Percentiles rank a stretch among this genome's conserved stretches.
Conservation (phyloP, 2,888 invertebrate species). For the Amphimallon solstitiale region DNA sequence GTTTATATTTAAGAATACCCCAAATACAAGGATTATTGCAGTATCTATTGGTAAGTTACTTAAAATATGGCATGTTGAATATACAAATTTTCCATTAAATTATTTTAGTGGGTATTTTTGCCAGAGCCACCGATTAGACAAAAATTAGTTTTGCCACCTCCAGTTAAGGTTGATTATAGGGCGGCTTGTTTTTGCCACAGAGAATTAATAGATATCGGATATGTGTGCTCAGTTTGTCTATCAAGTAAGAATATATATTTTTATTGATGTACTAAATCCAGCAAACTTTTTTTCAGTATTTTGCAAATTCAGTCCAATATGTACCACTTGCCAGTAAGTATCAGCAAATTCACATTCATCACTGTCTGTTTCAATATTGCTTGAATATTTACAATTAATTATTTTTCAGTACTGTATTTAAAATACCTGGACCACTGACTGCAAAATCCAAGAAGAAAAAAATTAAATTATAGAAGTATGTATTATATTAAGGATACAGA, state of each 20-base stretch:
- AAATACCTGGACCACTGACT: slow-evolving; percentile 83
- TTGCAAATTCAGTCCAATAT: slow-evolving; percentile 97
- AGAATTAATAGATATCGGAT: slow-evolving; percentile 94
- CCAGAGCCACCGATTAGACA: slow-evolving; percentile 84
- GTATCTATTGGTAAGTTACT: slow-evolving; percentile 78
- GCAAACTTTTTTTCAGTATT: slow-evolving; percentile 77
- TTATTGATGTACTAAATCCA: neutral
- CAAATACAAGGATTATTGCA: slow-evolving; percentile 87
- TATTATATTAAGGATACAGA: neutral
- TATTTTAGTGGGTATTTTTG: slow-evolving; percentile 87
- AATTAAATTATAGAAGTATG: slow-evolving; percentile 48
- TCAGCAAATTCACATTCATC: slow-evolving; percentile 33
- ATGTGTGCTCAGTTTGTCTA: slow-evolving; percentile 96
- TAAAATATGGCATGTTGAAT: neutral
- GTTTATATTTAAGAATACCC: slow-evolving; percentile 89
- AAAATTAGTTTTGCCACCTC: slow-evolving; percentile 87
- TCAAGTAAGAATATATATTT: slow-evolving; percentile 74
- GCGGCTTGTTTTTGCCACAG: slow-evolving; percentile 98
- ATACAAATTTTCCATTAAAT: neutral
- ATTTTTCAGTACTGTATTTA: slow-evolving; percentile 85
- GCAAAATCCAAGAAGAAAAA: slow-evolving; percentile 86
- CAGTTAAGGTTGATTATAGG: slow-evolving; percentile 92
- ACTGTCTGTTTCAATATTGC: no score
- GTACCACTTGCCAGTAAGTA: slow-evolving; percentile 96
- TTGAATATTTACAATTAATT: slow-evolving; percentile 41